phyloP scores from a whole-genome alignment of 2,113 vertebrate species.

The Tetraodon nigroviridis region DNA sequence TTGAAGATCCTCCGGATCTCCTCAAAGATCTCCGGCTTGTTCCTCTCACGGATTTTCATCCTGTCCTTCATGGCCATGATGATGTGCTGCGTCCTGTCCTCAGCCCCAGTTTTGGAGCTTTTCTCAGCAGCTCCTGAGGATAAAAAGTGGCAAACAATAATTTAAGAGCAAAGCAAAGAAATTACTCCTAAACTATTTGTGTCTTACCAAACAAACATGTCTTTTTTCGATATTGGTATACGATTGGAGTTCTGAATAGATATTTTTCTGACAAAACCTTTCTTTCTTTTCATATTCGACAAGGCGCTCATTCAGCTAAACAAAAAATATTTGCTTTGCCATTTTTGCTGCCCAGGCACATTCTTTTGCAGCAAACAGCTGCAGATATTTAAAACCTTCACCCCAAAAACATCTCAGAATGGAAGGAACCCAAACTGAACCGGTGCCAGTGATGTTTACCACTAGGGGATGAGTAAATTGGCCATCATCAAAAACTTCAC shows the following conservation, averaged over 20 bases:
- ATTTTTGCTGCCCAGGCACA: too few species aligned
- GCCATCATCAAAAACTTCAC: constrained; percentile 46
- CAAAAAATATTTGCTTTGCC: not conserved
- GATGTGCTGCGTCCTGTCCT: constrained; percentile 94
- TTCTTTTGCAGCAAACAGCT: too few species aligned
- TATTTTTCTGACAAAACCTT: not conserved
- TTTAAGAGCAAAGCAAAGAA: not conserved
- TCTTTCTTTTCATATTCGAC: not conserved
- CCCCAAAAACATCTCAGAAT: too few species aligned
- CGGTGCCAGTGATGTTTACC: too few species aligned
- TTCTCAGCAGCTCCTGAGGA: constrained; percentile 91
- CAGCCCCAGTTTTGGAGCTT: constrained; percentile 91
- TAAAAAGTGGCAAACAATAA: not conserved
- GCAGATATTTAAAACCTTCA: too few species aligned
- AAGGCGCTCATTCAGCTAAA: not conserved
- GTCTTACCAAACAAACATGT: not conserved
- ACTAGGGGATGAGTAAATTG: not conserved
- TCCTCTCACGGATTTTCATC: constrained; percentile 97
- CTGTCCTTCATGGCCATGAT: constrained; percentile 98
- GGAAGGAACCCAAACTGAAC: too few species aligned
- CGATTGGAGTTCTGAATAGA: not conserved
- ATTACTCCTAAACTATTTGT: not conserved
- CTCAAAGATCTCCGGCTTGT: constrained; percentile 97
- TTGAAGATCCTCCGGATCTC: constrained; percentile 86
- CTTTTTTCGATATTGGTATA: not conserved